Percentiles rank a stretch among this genome's conserved stretches.
These are phyloP conservation scores for Notothenia coriiceps DNA, from an alignment of 2,113 vertebrate species.

Conservation along the genomic window DNA sequence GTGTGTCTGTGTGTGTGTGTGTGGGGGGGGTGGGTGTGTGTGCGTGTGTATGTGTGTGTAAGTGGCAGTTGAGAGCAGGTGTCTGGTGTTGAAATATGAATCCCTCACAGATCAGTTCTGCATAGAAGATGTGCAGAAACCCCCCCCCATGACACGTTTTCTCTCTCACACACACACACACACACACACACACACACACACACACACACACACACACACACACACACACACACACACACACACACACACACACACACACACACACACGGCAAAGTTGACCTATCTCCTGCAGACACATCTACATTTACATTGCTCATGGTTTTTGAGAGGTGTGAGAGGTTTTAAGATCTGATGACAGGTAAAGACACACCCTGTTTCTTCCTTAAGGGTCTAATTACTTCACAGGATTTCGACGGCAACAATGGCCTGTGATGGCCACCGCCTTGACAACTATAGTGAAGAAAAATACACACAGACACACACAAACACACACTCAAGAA, in stretches of 20 bases:
- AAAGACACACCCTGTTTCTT: slow-evolving; percentile 24
- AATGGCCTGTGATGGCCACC: slow-evolving; percentile 9
- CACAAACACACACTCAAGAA: slow-evolving; percentile 19
- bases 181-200: slow-evolving; percentile 15
- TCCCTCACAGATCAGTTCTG: slow-evolving; percentile 61
- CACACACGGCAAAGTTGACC: background rate
- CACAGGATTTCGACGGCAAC: slow-evolving; percentile 13
- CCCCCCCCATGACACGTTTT: slow-evolving; percentile 9
- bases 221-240: slow-evolving; percentile 4
- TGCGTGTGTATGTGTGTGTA: slow-evolving; percentile 23
- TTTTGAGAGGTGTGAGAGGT: background rate
- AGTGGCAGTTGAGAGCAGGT: slow-evolving; percentile 74
- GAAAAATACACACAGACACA: slow-evolving; percentile 1
- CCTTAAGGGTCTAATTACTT: slow-evolving; percentile 45
- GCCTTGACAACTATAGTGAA: slow-evolving; percentile 5
- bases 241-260: background rate
- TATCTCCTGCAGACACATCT: background rate
- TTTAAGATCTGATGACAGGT: slow-evolving; percentile 41
- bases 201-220: slow-evolving; percentile 7
- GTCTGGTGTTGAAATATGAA: slow-evolving; percentile 74
- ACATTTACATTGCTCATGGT: slow-evolving; percentile 23
- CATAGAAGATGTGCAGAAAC: slow-evolving; percentile 66
- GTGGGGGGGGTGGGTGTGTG: slow-evolving; percentile 16
- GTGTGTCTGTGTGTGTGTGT: slow-evolving; percentile 20
- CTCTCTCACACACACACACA: slow-evolving; percentile 33